phyloP scores from a whole-genome alignment of 2,113 vertebrate species.

The Phaethornis superciliosus region DNA sequence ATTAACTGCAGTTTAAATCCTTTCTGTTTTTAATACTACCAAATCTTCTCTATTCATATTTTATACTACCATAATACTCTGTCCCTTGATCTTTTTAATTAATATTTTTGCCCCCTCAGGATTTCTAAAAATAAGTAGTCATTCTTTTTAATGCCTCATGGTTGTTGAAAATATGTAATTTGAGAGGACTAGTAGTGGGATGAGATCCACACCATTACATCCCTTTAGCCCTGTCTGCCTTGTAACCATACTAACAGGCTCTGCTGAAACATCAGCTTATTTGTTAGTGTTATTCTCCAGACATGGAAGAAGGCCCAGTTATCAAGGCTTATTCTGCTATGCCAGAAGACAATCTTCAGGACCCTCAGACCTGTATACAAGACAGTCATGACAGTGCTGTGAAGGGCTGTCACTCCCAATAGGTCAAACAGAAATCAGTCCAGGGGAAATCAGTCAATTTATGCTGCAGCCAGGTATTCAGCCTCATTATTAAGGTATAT shows the following conservation, averaged over 20 bases:
- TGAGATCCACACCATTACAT: background rate
- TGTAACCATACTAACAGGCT: background rate
- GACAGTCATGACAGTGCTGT: background rate
- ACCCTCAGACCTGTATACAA: background rate
- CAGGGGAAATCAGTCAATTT: background rate
- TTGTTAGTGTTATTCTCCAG: background rate
- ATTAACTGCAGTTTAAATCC: background rate
- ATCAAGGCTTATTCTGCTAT: background rate
- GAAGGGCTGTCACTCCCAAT: background rate
- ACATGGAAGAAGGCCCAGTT: background rate
- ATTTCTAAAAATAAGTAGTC: background rate
- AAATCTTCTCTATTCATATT: background rate
- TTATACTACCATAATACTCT: background rate
- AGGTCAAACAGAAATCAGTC: background rate
- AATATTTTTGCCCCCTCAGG: background rate
- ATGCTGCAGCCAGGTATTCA: background rate
- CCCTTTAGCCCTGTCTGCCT: background rate
- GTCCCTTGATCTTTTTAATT: background rate
- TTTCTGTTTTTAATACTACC: background rate
- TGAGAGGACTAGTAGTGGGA: background rate
- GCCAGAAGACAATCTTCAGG: background rate
- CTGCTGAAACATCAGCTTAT: background rate
- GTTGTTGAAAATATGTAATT: background rate
- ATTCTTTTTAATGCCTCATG: background rate
- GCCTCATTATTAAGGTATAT: background rate